Evolutionary conservation across 2,797 vertebrate genomes (phyloP).

Genomic region (Phoxinus dragarum): DNA sequence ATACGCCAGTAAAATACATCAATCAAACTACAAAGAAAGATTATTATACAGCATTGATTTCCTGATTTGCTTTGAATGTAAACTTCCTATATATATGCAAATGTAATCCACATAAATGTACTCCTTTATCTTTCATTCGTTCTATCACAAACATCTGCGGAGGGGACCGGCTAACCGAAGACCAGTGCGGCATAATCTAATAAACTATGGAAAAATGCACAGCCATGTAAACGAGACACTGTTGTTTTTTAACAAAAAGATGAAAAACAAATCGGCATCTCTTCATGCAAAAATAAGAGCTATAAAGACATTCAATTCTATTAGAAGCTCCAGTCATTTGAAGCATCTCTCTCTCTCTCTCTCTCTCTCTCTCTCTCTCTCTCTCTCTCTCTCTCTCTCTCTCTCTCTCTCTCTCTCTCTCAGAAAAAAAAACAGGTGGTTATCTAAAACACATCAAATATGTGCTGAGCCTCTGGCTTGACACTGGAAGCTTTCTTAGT

Average conservation of each 20-base stretch:
- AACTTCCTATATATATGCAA: constrained; percentile 27
- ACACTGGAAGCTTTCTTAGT: constrained; percentile 71
- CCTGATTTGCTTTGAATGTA: constrained; percentile 2
- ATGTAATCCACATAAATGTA: constrained; percentile 31
- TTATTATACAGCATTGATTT: constrained; percentile 24
- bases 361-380: too few species aligned
- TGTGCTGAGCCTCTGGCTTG: constrained; percentile 79
- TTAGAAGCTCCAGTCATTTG: constrained; percentile 76
- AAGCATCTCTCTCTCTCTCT: constrained; percentile 51
- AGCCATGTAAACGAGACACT: constrained; percentile 40
- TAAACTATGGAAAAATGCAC: constrained; percentile 37
- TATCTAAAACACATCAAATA: constrained; percentile 83
- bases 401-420: constrained; percentile 4
- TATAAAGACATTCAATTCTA: constrained; percentile 73
- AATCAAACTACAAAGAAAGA: neutral
- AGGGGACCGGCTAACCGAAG: neutral
- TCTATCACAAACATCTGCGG: constrained; percentile 41
- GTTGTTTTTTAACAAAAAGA: constrained; percentile 63
- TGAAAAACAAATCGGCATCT: constrained; percentile 61
- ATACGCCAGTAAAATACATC: neutral
- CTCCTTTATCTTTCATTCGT: constrained; percentile 28
- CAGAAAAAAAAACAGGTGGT: constrained; percentile 61
- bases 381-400: neutral
- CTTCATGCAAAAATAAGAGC: constrained; percentile 67
- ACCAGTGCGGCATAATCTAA: constrained; percentile 50